Evolutionary conservation across 2,888 invertebrate species (phyloP).

Genomic region (Polyploca ridens): DNA sequence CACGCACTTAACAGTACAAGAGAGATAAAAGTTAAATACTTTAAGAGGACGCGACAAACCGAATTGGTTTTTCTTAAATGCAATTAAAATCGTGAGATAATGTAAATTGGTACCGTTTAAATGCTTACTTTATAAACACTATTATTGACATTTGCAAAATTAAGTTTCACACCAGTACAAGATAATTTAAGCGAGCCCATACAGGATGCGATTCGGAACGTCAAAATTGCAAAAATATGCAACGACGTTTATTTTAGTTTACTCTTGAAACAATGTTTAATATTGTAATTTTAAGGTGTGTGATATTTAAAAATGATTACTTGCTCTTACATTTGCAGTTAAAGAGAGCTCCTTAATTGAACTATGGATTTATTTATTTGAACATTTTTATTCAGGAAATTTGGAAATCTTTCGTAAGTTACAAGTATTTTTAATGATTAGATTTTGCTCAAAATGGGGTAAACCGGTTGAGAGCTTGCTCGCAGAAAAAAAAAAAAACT

Average conservation of each 20-base stretch:
- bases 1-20: constrained; percentile 1
- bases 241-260: background rate
- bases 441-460: too few species aligned
- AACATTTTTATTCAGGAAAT: too few species aligned
- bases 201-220: background rate
- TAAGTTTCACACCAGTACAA: constrained; percentile 47
- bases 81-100: constrained; percentile 50
- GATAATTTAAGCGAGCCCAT: constrained; percentile 7
- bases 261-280: background rate
- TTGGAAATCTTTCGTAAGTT: too few species aligned
- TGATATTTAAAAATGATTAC: too few species aligned
- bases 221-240: constrained; percentile 2
- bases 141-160: constrained; percentile 54
- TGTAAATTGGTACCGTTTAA: constrained; percentile 54
- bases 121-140: constrained; percentile 53
- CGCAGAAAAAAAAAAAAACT: too few species aligned
- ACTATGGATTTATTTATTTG: too few species aligned
- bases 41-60: background rate
- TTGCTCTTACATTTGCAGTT: too few species aligned
- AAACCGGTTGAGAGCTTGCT: too few species aligned
- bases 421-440: too few species aligned
- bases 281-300: background rate
- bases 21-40: background rate
- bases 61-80: constrained; percentile 5
- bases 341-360: too few species aligned